phyloP scores from a whole-genome alignment of 2,888 invertebrate species.

The Erynnis tages region DNA sequence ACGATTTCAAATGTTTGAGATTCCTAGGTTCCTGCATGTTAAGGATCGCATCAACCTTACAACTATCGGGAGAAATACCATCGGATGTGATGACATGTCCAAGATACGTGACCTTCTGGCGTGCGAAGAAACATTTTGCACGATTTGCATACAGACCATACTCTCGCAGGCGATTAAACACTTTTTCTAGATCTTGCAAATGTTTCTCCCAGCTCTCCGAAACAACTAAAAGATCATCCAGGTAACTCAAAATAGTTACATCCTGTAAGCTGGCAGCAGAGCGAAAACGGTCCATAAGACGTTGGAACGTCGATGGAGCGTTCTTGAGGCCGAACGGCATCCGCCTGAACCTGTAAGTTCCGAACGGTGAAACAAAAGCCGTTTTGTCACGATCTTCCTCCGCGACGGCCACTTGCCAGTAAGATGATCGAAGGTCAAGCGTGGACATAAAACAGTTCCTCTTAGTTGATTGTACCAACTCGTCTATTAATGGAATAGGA shows the following conservation, averaged over 20 bases:
- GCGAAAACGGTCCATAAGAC: slow-evolving; percentile 35
- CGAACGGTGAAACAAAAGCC: too few species aligned
- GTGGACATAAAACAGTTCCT: too few species aligned
- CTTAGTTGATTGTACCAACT: too few species aligned
- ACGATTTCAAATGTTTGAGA: slow-evolving; percentile 32
- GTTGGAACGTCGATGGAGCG: slow-evolving; percentile 44
- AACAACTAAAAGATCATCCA: slow-evolving; percentile 43
- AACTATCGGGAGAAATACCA: slow-evolving; percentile 31
- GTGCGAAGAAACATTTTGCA: slow-evolving; percentile 36
- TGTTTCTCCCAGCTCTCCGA: slow-evolving; percentile 35
- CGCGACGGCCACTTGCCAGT: too few species aligned
- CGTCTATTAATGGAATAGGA: too few species aligned
- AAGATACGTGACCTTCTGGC: slow-evolving; percentile 32
- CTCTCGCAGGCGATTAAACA: slow-evolving; percentile 35
- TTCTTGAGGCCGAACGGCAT: slow-evolving; percentile 46
- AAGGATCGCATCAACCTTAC: slow-evolving; percentile 30
- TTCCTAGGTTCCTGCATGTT: slow-evolving; percentile 31
- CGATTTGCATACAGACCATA: slow-evolving; percentile 39
- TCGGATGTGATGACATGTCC: slow-evolving; percentile 32
- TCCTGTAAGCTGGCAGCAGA: slow-evolving; percentile 32
- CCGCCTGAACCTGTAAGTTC: slow-evolving; percentile 40
- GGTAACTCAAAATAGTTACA: slow-evolving; percentile 38
- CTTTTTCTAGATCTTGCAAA: slow-evolving; percentile 36
- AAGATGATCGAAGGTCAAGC: too few species aligned
- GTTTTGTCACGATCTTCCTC: too few species aligned